Evolutionary conservation across 2,113 vertebrate genomes (phyloP).

Genomic region (Octodon degus): DNA sequence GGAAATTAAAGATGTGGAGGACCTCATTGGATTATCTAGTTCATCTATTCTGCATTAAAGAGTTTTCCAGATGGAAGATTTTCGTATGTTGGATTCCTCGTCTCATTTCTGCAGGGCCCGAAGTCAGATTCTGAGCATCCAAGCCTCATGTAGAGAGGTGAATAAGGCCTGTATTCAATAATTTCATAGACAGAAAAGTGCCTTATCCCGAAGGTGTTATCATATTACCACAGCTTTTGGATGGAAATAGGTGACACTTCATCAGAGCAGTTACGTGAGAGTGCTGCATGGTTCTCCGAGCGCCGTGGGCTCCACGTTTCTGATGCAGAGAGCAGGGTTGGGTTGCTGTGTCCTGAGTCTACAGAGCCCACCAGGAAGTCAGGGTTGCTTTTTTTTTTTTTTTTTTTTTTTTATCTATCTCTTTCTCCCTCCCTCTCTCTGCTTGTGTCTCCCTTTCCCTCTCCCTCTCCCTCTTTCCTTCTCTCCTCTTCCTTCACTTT

Average conservation of each 20-base stretch:
- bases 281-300: slow-evolving; percentile 55
- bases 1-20: slow-evolving; percentile 74
- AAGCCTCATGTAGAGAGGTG: slow-evolving; percentile 67
- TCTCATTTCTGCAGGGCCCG: slow-evolving; percentile 58
- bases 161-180: slow-evolving; percentile 83
- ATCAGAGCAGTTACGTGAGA: slow-evolving; percentile 79
- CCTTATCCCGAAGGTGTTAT: slow-evolving; percentile 83
- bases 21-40: slow-evolving; percentile 76
- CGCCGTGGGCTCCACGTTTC: slow-evolving; percentile 24
- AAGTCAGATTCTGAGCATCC: slow-evolving; percentile 71
- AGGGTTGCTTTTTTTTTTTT: background rate
- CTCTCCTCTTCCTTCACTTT: background rate
- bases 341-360: slow-evolving; percentile 57
- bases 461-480: rapidly evolving
- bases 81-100: slow-evolving; percentile 68
- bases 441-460: rapidly evolving
- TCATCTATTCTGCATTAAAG: slow-evolving; percentile 76
- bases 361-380: slow-evolving; percentile 57
- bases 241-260: slow-evolving; percentile 82
- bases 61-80: slow-evolving; percentile 79
- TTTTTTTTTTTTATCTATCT: background rate
- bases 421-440: too few relatives aligned
- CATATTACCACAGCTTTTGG: slow-evolving; percentile 83
- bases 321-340: slow-evolving; percentile 61
- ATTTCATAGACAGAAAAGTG: slow-evolving; percentile 82